phyloP scores from a whole-genome alignment of 2,797 vertebrate species.

The Gastrophryne carolinensis region DNA sequence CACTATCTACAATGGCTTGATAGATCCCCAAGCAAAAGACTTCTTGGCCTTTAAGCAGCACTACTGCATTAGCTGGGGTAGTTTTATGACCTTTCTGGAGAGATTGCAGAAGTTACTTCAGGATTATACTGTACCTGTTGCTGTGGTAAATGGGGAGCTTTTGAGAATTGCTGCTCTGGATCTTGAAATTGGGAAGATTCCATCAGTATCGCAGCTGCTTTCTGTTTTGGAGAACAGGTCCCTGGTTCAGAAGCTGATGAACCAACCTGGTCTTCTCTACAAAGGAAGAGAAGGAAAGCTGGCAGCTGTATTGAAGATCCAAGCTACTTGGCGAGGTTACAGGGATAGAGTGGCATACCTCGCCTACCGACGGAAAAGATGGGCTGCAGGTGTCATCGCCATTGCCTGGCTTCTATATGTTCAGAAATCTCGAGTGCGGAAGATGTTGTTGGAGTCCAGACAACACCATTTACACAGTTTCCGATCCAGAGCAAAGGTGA shows the following conservation, averaged over 20 bases:
- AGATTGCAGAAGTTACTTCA: slow-evolving; percentile 68
- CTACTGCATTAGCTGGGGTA: slow-evolving; percentile 69
- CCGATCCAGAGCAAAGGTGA: slow-evolving; percentile 82
- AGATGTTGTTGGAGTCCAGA: slow-evolving; percentile 72
- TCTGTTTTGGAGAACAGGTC: slow-evolving; percentile 71
- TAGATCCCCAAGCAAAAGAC: slow-evolving; percentile 66
- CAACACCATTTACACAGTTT: slow-evolving; percentile 83
- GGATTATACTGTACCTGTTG: slow-evolving; percentile 72
- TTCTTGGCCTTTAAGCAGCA: slow-evolving; percentile 73
- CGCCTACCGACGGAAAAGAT: slow-evolving; percentile 63
- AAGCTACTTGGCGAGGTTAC: slow-evolving; percentile 74
- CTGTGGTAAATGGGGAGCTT: slow-evolving; percentile 66
- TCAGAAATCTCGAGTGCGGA: slow-evolving; percentile 66
- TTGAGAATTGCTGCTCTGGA: slow-evolving; percentile 61
- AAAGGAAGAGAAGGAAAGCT: slow-evolving; percentile 68
- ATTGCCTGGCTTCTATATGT: slow-evolving; percentile 69
- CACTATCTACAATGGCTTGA: slow-evolving; percentile 65
- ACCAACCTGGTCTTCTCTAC: slow-evolving; percentile 72
- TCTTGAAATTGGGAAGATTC: slow-evolving; percentile 58
- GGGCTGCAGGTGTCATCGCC: slow-evolving; percentile 77
- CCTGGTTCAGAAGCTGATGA: slow-evolving; percentile 64
- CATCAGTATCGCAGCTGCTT: slow-evolving; percentile 61
- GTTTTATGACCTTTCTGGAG: slow-evolving; percentile 63
- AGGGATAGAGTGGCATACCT: slow-evolving; percentile 64
- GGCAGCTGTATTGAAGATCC: slow-evolving; percentile 71